Base-by-base conservation (phyloP, 2,888 invertebrate species). In the Criorhina ranunculi region DNA sequence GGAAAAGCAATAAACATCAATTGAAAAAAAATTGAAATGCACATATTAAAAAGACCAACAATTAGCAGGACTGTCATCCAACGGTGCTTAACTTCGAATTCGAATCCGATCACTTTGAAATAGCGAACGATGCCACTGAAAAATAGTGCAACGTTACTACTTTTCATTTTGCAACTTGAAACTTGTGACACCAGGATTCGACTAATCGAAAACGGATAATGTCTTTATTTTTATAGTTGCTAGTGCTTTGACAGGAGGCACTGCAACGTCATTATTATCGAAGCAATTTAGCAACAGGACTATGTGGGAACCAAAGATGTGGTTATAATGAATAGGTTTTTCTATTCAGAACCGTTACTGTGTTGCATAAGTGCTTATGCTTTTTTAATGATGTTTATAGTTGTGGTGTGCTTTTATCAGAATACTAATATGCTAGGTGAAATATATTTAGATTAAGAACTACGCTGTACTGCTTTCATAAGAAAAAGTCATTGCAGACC, bases 31-130 rank as follows among this genome's bases (percentile, higher is more conserved):
- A 70, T 11, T 2, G 35, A 8, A 0, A 51, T 0, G 3, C 1
- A 5, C 31, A 62, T 19, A 29, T 64, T 64, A 8, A 12, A 7
- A 11, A 70, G 5, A 0, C 33, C 42, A 0, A n/a, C 35, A 2
- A 3, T n/a, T 0, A 70, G 29, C 6, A 46, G 7, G 6, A 29
- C 0, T 3, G 12, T 35, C 64, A 49, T 57, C 42, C n/a, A 51
- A 1, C 4, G 5, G 5, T 7, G 1, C 9, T n/a, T 70, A 0
- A 24, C 9, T 0, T 57, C 66, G 40, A 64, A 70, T 7, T 75
- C 69, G 15, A 85, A 64, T 9, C 85, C 85, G 11, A 85, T 53
- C 1, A 62, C 12, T 2, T 60, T 51, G 8, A 83, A 79, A 19
- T 33, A 60, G 12, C 33, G 31, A 4, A 73, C n/a, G 0, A 67